Conservation (phyloP, 2,797 vertebrate genomes). For the Poeciliopsis infans region DNA sequence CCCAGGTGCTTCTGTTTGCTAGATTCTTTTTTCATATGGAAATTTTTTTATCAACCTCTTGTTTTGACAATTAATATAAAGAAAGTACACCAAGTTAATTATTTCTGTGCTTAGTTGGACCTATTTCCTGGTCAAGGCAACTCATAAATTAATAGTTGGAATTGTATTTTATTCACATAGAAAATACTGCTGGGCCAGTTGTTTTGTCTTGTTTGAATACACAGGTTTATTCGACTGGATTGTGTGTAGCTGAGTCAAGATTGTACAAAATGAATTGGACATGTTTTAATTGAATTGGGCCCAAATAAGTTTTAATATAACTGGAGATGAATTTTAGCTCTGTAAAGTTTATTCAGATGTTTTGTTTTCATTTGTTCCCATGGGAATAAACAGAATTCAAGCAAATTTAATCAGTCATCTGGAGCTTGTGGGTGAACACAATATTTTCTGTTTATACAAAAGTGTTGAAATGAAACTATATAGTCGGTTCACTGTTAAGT, state of each 20-base stretch:
- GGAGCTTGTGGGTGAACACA: neutral
- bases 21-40: neutral
- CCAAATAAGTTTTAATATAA: neutral
- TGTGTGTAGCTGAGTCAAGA: neutral
- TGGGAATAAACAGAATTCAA: neutral
- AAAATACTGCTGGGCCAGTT: neutral
- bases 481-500: neutral
- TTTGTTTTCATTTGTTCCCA: neutral
- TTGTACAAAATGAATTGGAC: neutral
- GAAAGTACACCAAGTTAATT: neutral
- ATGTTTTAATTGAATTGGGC: neutral
- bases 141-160: neutral
- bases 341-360: neutral
- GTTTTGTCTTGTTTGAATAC: neutral
- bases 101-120: neutral
- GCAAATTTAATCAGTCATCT: neutral
- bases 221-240: neutral
- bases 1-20: neutral
- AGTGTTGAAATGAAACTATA: conserved; percentile 5
- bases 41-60: neutral
- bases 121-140: neutral
- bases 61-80: neutral
- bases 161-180: neutral
- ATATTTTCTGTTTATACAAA: neutral
- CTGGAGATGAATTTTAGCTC: neutral